Evolutionary conservation across 2,797 vertebrate species (phyloP).

Genomic region (Gallinago solitaria): DNA sequence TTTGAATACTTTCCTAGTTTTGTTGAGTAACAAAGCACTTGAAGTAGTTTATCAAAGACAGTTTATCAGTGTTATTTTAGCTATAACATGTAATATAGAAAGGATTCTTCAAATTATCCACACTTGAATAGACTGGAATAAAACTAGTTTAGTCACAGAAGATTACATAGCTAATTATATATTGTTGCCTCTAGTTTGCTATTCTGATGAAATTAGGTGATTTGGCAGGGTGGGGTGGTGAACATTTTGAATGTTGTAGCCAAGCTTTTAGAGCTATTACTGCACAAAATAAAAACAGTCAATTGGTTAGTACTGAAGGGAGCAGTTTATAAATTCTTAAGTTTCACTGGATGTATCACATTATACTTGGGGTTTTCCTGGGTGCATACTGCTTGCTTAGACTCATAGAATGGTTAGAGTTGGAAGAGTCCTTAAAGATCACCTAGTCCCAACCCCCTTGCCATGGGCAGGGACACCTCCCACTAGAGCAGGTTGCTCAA

Average conservation of each 20-base stretch:
- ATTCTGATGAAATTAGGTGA: constrained; percentile 26
- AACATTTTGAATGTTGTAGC: background rate
- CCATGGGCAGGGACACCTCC: background rate
- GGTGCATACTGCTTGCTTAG: background rate
- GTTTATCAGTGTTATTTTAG: constrained; percentile 12
- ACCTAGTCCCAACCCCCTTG: background rate
- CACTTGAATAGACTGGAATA: constrained; percentile 26
- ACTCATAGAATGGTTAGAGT: background rate
- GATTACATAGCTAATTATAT: constrained; percentile 24
- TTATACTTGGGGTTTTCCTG: background rate
- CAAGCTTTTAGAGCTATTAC: background rate
- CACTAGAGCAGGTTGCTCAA: background rate
- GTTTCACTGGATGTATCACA: background rate
- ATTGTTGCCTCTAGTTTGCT: background rate
- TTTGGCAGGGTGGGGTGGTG: background rate
- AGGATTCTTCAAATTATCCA: constrained; percentile 26
- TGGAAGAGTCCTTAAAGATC: background rate
- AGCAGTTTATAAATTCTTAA: background rate
- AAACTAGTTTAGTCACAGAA: constrained; percentile 29
- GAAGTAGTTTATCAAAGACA: background rate
- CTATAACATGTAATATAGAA: background rate
- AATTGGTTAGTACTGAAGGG: background rate
- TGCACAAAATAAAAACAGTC: background rate
- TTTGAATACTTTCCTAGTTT: background rate
- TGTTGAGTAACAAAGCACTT: background rate